Conservation (phyloP, 2,888 invertebrate genomes). For the Sarcophaga caerulescens region DNA sequence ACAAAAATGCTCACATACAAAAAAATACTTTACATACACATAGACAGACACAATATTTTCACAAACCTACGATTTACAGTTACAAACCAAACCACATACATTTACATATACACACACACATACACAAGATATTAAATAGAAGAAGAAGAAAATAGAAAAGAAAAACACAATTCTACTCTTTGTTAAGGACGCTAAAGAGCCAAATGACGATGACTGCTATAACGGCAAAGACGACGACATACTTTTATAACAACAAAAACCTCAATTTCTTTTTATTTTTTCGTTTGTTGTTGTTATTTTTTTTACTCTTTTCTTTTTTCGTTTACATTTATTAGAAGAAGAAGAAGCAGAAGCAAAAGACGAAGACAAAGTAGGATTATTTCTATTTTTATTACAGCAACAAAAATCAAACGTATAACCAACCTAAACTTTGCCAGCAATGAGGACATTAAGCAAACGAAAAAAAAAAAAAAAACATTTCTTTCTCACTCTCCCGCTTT, state of each 20-base stretch:
- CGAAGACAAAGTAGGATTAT: not conserved
- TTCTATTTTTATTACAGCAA: not conserved
- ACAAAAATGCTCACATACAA: not conserved
- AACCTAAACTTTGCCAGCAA: conserved; percentile 3
- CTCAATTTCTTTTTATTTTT: not conserved
- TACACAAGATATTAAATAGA: not conserved
- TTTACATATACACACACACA: too few species aligned
- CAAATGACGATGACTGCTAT: not conserved
- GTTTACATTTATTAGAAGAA: not conserved
- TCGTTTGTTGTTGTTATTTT: not conserved
- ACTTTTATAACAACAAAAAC: conserved; percentile 19
- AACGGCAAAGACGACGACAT: conserved; percentile 5
- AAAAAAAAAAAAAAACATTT: not conserved
- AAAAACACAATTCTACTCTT: conserved; percentile 1
- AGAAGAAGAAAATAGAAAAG: not conserved
- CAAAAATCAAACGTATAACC: not conserved
- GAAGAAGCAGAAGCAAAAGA: not conserved
- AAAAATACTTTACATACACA: too few species aligned
- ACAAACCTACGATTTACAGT: not conserved
- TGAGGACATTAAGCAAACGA: not conserved
- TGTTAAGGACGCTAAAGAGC: conserved; percentile 5
- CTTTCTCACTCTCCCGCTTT: too few species aligned
- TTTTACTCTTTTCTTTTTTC: not conserved
- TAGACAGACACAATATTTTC: not conserved
- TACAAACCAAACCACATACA: not conserved